Evolutionary conservation across 1,140 invertebrate species (phyloP).

Genomic region (Drosophila gunungcola): DNA sequence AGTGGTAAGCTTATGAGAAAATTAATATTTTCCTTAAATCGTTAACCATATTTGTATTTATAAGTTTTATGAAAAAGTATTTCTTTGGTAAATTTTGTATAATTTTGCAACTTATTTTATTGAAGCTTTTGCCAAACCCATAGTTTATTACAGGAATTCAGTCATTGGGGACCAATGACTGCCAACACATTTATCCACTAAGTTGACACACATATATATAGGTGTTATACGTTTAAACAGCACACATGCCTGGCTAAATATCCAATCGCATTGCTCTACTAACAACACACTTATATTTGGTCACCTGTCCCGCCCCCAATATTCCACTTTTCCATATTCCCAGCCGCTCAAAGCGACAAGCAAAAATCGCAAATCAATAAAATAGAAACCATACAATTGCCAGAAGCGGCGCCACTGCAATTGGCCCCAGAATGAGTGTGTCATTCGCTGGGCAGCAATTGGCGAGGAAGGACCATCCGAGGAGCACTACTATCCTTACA

Average conservation of each 20-base stretch:
- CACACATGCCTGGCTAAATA: constrained; percentile 59
- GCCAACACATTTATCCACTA: constrained; percentile 19
- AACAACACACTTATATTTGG: constrained; percentile 42
- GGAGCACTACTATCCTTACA: neutral
- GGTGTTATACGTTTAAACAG: constrained; percentile 44
- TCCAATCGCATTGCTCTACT: constrained; percentile 70
- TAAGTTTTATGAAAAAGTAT: neutral
- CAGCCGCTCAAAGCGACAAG: constrained; percentile 9
- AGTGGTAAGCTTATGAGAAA: too few relatives aligned
- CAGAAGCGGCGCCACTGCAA: constrained; percentile 19
- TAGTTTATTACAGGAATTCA: constrained; percentile 1
- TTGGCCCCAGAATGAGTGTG: constrained; percentile 15
- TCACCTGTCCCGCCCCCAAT: constrained; percentile 25
- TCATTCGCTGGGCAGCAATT: constrained; percentile 54
- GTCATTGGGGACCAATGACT: constrained; percentile 25
- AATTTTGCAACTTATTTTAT: too few relatives aligned
- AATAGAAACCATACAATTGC: constrained; percentile 71
- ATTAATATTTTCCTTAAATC: too few relatives aligned
- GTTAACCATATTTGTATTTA: too few relatives aligned
- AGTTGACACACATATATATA: constrained; percentile 64
- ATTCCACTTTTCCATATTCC: neutral
- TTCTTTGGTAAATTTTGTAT: too few relatives aligned
- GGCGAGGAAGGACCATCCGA: constrained; percentile 35
- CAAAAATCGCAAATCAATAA: constrained; percentile 69
- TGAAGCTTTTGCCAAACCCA: neutral